Evolutionary conservation across 2,797 vertebrate species (phyloP).

Genomic region (Triplophysa bombifrons): DNA sequence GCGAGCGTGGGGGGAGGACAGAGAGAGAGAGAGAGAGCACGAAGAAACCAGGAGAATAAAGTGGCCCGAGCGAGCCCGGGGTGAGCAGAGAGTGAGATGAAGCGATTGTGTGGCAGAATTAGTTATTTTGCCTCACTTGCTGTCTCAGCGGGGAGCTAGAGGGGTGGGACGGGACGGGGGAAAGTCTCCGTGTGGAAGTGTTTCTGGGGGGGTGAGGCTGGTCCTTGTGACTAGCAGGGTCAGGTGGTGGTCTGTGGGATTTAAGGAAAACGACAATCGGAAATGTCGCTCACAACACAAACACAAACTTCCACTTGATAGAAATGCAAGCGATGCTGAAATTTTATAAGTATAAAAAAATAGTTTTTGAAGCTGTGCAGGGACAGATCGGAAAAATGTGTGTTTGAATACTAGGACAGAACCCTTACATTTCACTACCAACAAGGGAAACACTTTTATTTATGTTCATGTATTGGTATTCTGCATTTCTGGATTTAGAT

Average conservation of each 20-base stretch:
- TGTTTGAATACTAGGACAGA: no score
- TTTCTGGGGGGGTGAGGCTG: conserved; percentile 16
- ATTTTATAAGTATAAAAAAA: not conserved
- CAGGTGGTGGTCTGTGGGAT: conserved; percentile 26
- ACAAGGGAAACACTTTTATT: no score
- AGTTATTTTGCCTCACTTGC: conserved; percentile 84
- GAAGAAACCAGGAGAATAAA: conserved; percentile 68
- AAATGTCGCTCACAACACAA: not conserved
- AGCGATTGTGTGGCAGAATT: conserved; percentile 78
- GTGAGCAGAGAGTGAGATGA: conserved; percentile 75
- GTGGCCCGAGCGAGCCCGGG: conserved; percentile 71
- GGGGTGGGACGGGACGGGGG: not conserved
- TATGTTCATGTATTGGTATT: not conserved
- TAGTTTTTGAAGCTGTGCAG: no score
- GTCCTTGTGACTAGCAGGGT: conserved; percentile 40
- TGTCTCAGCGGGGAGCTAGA: conserved; percentile 69
- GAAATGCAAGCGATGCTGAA: not conserved
- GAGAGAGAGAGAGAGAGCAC: conserved; percentile 48
- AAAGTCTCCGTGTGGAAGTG: conserved; percentile 13
- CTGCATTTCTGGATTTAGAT: not conserved
- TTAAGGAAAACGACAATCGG: not conserved
- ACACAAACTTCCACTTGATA: not conserved
- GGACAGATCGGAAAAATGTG: not conserved
- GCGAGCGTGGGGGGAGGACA: conserved; percentile 57
- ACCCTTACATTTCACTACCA: no score